These are phyloP conservation scores for Arenaria interpres DNA, from an alignment of 2,113 vertebrate genomes.

Conservation along the genomic window DNA sequence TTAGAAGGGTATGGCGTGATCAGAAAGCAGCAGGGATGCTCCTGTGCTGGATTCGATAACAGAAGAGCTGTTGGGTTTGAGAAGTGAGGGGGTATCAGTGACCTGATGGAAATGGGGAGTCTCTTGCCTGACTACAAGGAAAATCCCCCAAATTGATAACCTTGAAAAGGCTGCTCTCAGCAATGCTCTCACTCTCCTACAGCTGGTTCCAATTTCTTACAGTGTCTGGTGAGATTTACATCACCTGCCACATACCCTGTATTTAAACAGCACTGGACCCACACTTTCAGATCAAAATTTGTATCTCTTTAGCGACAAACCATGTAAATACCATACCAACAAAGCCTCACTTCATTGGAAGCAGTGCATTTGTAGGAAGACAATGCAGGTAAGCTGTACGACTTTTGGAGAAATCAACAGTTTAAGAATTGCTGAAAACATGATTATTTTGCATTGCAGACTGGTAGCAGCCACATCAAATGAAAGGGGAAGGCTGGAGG, in stretches of 20 bases:
- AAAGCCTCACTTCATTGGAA: rapidly evolving
- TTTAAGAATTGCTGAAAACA: background rate
- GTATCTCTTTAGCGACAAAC: rapidly evolving
- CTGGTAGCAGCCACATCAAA: background rate
- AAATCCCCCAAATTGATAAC: background rate
- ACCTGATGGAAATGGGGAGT: background rate
- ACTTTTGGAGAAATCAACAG: background rate
- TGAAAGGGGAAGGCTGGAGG: background rate
- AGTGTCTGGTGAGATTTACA: background rate
- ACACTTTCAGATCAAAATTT: background rate
- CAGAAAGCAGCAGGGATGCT: background rate
- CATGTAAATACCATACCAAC: rapidly evolving
- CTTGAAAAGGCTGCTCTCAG: background rate
- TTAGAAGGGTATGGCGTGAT: rapidly evolving
- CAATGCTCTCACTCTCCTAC: background rate
- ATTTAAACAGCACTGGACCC: background rate
- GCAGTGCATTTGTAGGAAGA: background rate
- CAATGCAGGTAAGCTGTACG: background rate
- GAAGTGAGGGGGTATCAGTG: background rate
- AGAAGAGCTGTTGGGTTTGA: background rate
- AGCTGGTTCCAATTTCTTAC: background rate
- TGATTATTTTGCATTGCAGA: background rate
- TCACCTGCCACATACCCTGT: background rate
- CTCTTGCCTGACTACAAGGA: background rate
- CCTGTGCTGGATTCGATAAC: background rate